Percentiles rank a stretch among this genome's conserved stretches.
Conservation (phyloP, 2,113 vertebrate species). For the Onychorhynchus coronatus region DNA sequence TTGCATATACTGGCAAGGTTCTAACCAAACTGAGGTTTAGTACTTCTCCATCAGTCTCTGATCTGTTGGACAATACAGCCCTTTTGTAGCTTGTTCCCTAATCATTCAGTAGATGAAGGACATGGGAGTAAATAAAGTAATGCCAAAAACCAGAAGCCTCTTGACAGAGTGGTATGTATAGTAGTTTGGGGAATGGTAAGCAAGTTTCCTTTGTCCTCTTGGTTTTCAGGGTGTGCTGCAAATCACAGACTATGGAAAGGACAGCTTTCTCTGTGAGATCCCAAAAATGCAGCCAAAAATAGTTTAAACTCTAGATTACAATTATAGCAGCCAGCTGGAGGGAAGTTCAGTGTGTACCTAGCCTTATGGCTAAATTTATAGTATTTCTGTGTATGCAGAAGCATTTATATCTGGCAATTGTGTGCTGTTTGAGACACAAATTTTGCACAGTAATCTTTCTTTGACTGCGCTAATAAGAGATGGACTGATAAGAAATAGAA, state of each 20-base stretch:
- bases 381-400: neutral
- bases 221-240: neutral
- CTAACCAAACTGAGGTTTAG: neutral
- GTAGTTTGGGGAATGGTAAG: neutral
- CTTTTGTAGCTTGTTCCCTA: neutral
- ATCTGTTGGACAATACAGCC: neutral
- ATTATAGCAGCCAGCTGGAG: neutral
- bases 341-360: neutral
- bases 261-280: neutral
- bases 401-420: neutral
- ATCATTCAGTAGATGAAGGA: neutral
- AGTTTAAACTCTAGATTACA: neutral
- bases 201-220: neutral
- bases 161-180: neutral
- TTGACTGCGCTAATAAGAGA: neutral
- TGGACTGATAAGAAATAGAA: neutral
- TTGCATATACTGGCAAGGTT: neutral
- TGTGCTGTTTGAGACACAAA: neutral
- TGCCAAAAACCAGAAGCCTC: neutral
- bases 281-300: neutral
- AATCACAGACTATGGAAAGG: neutral
- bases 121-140: neutral
- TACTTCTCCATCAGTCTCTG: rapidly evolving
- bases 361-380: neutral
- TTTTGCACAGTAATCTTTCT: neutral